Conservation (phyloP, 2,113 vertebrate species). For the Rutilus rutilus region DNA sequence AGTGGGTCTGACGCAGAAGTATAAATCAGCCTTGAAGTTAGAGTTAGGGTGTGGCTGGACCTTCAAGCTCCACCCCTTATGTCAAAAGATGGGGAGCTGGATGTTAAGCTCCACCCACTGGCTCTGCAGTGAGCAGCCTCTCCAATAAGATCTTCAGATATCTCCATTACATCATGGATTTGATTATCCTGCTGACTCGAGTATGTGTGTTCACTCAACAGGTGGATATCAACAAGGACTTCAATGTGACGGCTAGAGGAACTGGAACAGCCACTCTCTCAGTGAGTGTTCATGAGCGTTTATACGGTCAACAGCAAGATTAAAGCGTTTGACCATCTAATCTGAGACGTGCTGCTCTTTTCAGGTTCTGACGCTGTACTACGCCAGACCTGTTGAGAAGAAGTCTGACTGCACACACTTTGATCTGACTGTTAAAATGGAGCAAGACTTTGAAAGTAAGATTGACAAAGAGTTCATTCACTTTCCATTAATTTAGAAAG, state of each 20-base stretch:
- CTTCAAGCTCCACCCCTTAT: too few species aligned
- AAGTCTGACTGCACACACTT: conserved; percentile 78
- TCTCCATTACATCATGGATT: neutral
- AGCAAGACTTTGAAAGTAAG: neutral
- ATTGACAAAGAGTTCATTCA: neutral
- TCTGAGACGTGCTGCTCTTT: neutral
- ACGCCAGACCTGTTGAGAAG: conserved; percentile 70
- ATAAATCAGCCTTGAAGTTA: too few species aligned
- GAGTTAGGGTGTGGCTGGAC: too few species aligned
- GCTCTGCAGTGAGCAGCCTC: too few species aligned
- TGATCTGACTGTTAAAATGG: conserved; percentile 61
- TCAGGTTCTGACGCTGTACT: conserved; percentile 81
- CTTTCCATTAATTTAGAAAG: neutral
- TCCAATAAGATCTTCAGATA: too few species aligned
- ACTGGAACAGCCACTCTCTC: conserved; percentile 77
- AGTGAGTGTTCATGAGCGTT: conserved; percentile 59
- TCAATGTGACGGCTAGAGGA: conserved; percentile 77
- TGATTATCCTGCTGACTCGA: neutral
- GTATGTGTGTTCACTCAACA: conserved; percentile 44
- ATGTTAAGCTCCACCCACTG: too few species aligned
- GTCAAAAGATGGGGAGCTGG: too few species aligned
- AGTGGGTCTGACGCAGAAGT: too few species aligned
- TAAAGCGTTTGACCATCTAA: neutral
- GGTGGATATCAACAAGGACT: conserved; percentile 70
- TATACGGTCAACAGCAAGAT: neutral